These are phyloP conservation scores for Eupeodes latifasciatus DNA, from an alignment of 2,888 invertebrate genomes.

Conservation along the genomic window DNA sequence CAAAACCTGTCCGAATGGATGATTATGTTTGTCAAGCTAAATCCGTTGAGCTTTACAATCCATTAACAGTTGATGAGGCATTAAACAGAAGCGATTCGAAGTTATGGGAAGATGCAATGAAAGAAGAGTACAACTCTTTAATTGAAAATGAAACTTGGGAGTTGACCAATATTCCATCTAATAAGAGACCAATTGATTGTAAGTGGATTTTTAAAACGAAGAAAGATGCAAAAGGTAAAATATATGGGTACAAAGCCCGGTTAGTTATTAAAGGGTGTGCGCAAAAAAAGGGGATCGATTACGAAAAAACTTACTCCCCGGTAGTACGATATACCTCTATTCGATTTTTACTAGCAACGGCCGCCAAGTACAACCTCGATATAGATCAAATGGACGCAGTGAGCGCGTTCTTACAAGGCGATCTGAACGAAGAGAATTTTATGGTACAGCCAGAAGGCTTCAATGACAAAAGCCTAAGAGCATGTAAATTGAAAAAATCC, in stretches of 20 bases:
- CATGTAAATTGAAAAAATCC: too few relatives aligned
- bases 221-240: slow-evolving; percentile 1
- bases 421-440: too few relatives aligned
- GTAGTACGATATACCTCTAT: too few relatives aligned
- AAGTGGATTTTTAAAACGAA: slow-evolving; percentile 62
- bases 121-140: not conserved
- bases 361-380: not conserved
- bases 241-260: not conserved
- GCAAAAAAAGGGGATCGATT: slow-evolving; percentile 65
- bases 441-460: too few relatives aligned
- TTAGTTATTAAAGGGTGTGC: slow-evolving; percentile 63
- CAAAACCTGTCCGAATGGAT: too few relatives aligned
- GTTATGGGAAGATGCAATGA: not conserved
- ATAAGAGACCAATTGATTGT: not conserved
- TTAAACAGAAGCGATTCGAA: too few relatives aligned
- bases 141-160: not conserved
- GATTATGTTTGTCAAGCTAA: too few relatives aligned
- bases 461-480: too few relatives aligned
- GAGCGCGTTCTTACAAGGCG: too few relatives aligned
- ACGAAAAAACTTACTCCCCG: not conserved
- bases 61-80: too few relatives aligned
- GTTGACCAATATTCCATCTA: not conserved
- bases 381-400: too few relatives aligned
- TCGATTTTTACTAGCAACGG: slow-evolving; percentile 6
- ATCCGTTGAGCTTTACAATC: too few relatives aligned